Evolutionary conservation across 2,888 invertebrate species (phyloP), one percentile per base, ranked within the genome.

Genomic region (Microdon myrmicae): DNA sequence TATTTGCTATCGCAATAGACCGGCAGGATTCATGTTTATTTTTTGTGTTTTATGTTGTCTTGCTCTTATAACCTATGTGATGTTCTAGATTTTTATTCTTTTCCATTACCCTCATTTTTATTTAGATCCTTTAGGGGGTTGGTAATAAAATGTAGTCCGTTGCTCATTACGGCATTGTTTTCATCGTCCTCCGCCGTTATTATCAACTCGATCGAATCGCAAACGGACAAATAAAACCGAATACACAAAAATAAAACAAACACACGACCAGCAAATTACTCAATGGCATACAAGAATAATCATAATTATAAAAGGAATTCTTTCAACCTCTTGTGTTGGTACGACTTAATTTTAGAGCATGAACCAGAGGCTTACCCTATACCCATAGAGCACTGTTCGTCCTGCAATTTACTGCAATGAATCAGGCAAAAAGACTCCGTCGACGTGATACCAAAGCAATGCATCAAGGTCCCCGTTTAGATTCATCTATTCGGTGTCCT

Each of bases 81-180:
- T 64, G 58, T 64, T 58, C 64, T 47, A 58, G 58, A 64, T 64
- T 47, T n/a, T 64, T 61, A 49, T 56, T 64, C 51, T 43, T 41
- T 19, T 22, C 47, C 45, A 58, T 58, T 58, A 64, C 58, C 58
- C 58, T 47, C 47, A 29, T 64, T 64, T 64, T 58, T 51, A 51
- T 64, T 64, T 56, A 53, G 64, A 58, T 64, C 53, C 43, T 53
- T 58, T 43, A 32, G 32, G 41, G 41, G 51, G 41, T 38, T 35
- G 34, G 39, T 58, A 58, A 58, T 64, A 64, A 64, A 64, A 58
- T 64, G 58, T 58, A 64, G 64, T 64, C 64, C 58, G 58, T 58
- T 58, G 58, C 58, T 64, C 53, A 53, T 64, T 64, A 64, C 53
- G 47, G 37, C 23, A 64, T 64, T 64, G 64, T 64, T 64, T 43